These are phyloP conservation scores for Amphimallon solstitiale DNA, from an alignment of 2,888 invertebrate genomes.

Conservation along the genomic window DNA sequence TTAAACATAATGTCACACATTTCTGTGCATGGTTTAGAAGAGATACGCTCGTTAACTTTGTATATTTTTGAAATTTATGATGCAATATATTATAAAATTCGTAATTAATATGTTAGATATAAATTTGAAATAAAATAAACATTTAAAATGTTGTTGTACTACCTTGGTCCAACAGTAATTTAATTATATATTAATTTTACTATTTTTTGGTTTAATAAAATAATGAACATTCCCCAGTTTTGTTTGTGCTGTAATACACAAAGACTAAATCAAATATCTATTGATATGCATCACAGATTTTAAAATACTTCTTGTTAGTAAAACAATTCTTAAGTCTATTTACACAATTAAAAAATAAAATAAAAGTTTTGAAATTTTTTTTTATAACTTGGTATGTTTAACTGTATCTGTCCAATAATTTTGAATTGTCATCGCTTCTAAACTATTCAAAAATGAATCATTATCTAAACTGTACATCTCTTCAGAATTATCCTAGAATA, in stretches of 20 bases:
- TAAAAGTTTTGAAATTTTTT: too few relatives aligned
- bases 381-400: conserved; percentile 87
- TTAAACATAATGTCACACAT: too few relatives aligned
- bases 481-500: conserved; percentile 87
- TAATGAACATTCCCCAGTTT: background rate
- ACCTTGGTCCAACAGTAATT: too few relatives aligned
- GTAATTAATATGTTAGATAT: too few relatives aligned
- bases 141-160: too few relatives aligned
- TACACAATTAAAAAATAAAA: background rate
- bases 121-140: too few relatives aligned
- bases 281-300: conserved; percentile 63
- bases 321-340: conserved; percentile 17
- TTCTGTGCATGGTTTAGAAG: too few relatives aligned
- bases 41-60: too few relatives aligned
- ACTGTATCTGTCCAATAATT: conserved; percentile 94
- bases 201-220: too few relatives aligned
- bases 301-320: conserved; percentile 55
- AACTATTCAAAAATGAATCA: conserved; percentile 91
- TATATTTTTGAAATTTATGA: too few relatives aligned
- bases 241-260: background rate
- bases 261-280: conserved; percentile 37
- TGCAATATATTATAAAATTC: too few relatives aligned
- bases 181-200: too few relatives aligned
- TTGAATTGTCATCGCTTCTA: conserved; percentile 94
- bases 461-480: conserved; percentile 96